Evolutionary conservation across 2,113 vertebrate genomes (phyloP).

Genomic region (Pollimyrus isidori): DNA sequence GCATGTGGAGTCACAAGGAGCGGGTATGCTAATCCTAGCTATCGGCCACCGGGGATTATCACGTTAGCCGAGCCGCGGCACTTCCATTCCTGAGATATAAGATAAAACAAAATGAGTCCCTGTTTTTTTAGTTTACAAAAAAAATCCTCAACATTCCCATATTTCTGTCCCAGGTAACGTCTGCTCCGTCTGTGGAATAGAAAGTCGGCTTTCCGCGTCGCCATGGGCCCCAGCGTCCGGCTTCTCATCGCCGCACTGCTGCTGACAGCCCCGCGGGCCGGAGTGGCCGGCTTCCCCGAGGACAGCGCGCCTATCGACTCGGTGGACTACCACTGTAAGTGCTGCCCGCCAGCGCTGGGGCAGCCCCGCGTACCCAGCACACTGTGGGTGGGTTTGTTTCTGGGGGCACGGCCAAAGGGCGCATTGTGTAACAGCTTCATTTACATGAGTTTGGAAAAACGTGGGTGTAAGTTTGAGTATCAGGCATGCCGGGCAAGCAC

Average conservation of each 20-base stretch:
- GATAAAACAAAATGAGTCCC: background rate
- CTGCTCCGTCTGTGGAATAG: conserved; percentile 50
- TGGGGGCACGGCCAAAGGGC: background rate
- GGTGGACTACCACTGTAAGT: conserved; percentile 91
- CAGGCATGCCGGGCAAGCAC: conserved; percentile 35
- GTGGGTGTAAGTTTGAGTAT: conserved; percentile 24
- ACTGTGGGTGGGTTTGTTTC: background rate
- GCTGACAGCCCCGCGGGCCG: conserved; percentile 53
- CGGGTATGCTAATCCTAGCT: conserved; percentile 8
- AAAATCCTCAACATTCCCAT: background rate
- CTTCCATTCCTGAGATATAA: background rate
- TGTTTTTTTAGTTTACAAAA: background rate
- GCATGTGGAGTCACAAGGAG: background rate
- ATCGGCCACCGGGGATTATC: background rate
- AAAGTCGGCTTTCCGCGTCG: conserved; percentile 54
- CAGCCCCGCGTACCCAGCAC: too few species aligned
- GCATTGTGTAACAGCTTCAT: background rate
- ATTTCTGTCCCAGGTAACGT: conserved; percentile 67
- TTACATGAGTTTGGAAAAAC: background rate
- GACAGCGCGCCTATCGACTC: conserved; percentile 76
- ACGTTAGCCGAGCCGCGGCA: background rate
- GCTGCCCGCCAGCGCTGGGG: background rate
- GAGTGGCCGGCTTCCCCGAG: conserved; percentile 86
- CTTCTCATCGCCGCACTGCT: conserved; percentile 63
- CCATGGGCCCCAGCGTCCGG: conserved; percentile 72